Evolutionary conservation across 1,140 invertebrate genomes (phyloP), one percentile per base, ranked within the genome.

Genomic region (Idris sp.): DNA sequence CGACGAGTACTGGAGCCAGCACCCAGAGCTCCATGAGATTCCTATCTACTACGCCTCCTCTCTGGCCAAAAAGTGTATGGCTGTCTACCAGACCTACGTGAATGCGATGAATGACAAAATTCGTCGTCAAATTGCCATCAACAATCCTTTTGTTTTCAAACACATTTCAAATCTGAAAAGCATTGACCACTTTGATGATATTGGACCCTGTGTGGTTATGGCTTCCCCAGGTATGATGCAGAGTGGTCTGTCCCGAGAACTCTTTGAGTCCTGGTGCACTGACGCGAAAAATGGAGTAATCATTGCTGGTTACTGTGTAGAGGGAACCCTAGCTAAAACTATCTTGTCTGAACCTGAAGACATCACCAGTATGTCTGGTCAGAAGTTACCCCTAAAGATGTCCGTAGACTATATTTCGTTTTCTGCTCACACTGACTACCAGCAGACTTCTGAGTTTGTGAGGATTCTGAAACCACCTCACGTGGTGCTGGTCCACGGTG

Each of bases 211-310:
- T 82, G 98, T 99, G 0, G 95, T 99, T 0, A 96, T 99, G 95
- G 98, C 98, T 0, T 98, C 96, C 0, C 98, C 98, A 1, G 98
- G 98, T 85, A 99, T 99, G 98, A 98, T 99, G 96, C 98, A 99
- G 88, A 98, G 95, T 80, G 98, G 98, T 0, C 87, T 99, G 1
- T 99, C 97, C 0, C 88, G 98, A 22, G 98, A 99, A 88, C 89
- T 99, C 2, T 99, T 99, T 89, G 98, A 99, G 88, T 95, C 92
- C 1, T 99, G 98, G 98, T 99, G 98, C 83, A 97, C 96, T 0
- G 97, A 99, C 88, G 89, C 96, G 2, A 97, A 98, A 82, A 99
- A 99, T 88, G 98, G 98, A 0, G 96, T 97, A 22, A 99, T 99
- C 41, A 98, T 99, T 79, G 98, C 98, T 59, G 97, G 97, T 81